A percentile compares a stretch with the other conserved stretches of the same genome.
phyloP scores from a whole-genome alignment of 2,888 invertebrate genomes.

The Nemurella pictetii region DNA sequence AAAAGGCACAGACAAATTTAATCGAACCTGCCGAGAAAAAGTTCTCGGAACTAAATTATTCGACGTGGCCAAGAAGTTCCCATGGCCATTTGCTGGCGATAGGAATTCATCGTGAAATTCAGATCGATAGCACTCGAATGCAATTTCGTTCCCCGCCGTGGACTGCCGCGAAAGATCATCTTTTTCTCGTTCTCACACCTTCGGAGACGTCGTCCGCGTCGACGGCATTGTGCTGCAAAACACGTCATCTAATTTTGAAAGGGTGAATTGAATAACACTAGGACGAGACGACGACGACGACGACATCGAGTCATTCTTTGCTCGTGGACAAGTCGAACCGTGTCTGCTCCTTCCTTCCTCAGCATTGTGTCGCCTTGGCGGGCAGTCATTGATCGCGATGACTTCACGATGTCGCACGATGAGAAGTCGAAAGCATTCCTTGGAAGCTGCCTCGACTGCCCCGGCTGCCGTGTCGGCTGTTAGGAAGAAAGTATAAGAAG shows the following conservation, averaged over 20 bases:
- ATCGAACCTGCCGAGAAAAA: background rate
- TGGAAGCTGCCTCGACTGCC: too few relatives aligned
- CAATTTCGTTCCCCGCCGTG: background rate
- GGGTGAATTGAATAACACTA: background rate
- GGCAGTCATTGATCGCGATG: background rate
- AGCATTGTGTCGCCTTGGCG: background rate
- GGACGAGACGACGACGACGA: background rate
- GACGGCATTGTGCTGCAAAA: background rate
- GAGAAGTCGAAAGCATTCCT: background rate
- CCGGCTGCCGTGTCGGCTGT: background rate
- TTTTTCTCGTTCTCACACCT: background rate
- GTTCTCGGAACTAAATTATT: background rate
- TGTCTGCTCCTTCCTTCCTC: background rate
- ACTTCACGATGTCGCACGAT: background rate
- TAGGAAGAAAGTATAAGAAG: background rate
- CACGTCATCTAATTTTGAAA: background rate
- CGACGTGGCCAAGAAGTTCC: background rate
- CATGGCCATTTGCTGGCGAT: background rate
- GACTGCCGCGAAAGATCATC: background rate
- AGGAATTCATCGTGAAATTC: background rate
- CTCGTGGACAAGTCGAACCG: background rate
- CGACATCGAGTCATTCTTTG: background rate
- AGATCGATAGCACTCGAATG: background rate
- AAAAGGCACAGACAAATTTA: background rate
- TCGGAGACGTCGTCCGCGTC: background rate